Percentiles rank a stretch among this genome's conserved stretches.
These are phyloP conservation scores for Vidua chalybeata DNA, from an alignment of 2,113 vertebrate genomes.

Conservation along the genomic window DNA sequence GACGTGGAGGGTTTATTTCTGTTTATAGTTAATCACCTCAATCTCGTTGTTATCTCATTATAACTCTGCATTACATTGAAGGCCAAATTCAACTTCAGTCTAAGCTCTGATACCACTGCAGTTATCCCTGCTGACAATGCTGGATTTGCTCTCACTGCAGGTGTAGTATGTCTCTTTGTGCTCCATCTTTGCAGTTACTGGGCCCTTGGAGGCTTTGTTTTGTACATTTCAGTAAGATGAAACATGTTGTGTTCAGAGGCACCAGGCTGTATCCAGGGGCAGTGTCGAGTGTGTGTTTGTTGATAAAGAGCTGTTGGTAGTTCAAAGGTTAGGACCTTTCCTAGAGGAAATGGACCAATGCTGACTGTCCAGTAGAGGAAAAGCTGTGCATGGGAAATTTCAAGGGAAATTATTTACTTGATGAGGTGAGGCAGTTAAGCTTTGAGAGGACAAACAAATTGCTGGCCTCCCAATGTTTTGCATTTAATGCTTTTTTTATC, in stretches of 20 bases:
- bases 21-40: constrained; percentile 37
- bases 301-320: background rate
- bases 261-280: background rate
- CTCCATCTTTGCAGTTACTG: background rate
- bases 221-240: background rate
- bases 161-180: background rate
- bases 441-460: background rate
- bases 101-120: background rate
- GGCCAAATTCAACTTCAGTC: background rate
- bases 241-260: background rate
- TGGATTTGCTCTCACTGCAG: background rate
- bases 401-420: background rate
- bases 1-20: constrained; percentile 28
- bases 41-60: constrained; percentile 22
- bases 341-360: background rate
- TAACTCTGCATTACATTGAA: background rate
- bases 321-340: background rate
- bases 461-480: accelerated
- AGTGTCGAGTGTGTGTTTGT: background rate
- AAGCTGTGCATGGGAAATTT: background rate
- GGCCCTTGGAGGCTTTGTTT: background rate
- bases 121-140: background rate
- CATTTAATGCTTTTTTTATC: background rate
- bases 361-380: background rate
- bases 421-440: background rate